These are phyloP conservation scores for Melanostoma mellinum DNA, from an alignment of 2,888 invertebrate genomes.

Conservation along the genomic window DNA sequence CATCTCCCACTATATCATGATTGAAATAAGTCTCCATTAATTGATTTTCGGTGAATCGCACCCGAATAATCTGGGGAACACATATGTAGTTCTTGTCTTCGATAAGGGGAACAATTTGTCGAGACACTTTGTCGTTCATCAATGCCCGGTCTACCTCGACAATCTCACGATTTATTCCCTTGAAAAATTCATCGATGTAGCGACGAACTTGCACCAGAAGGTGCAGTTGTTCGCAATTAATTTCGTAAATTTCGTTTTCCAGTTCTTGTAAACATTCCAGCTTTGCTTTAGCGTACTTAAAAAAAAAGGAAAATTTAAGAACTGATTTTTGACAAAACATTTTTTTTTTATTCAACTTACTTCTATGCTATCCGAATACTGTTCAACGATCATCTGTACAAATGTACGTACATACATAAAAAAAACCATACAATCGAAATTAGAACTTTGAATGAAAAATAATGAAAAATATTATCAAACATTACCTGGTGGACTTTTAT, in stretches of 20 bases:
- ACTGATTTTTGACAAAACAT: conserved; percentile 2
- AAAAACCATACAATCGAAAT: not conserved
- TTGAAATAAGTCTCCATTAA: conserved; percentile 78
- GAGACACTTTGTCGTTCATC: conserved; percentile 77
- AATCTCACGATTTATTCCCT: conserved; percentile 75
- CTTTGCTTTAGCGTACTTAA: conserved; percentile 77
- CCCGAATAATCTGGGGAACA: conserved; percentile 76
- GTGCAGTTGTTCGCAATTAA: conserved; percentile 79
- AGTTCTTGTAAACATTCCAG: conserved; percentile 78
- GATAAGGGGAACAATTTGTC: conserved; percentile 76
- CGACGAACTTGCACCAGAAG: conserved; percentile 77
- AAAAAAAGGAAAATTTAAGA: conserved; percentile 12
- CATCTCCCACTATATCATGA: conserved; percentile 53
- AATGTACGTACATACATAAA: conserved; percentile 28
- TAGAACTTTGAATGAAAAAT: not conserved
- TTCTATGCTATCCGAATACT: conserved; percentile 47
- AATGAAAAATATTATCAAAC: conserved; percentile 1
- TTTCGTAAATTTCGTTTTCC: conserved; percentile 79
- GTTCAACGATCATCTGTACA: conserved; percentile 71
- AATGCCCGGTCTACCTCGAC: conserved; percentile 74
- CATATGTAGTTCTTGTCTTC: conserved; percentile 75
- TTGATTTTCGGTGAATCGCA: conserved; percentile 77
- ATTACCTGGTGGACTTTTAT: conserved; percentile 81
- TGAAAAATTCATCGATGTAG: conserved; percentile 77
- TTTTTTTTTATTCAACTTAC: conserved; percentile 40